Conservation (phyloP, 2,113 vertebrate species). For the Rhea pennata region DNA sequence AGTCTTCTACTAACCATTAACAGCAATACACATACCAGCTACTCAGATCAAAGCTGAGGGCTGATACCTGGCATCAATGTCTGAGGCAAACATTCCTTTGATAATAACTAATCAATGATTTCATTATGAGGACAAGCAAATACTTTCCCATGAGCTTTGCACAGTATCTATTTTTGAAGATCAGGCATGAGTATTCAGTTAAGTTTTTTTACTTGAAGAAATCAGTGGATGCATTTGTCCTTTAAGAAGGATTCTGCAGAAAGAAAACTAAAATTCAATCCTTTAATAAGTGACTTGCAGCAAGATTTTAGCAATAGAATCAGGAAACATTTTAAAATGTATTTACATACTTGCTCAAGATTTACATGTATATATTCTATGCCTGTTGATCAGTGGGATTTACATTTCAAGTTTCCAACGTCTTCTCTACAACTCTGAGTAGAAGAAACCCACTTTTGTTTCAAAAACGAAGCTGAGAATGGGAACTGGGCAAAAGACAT, state of each 20-base stretch:
- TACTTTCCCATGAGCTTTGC: not conserved
- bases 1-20: conserved; percentile 13
- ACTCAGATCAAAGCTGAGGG: not conserved
- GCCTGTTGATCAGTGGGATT: not conserved
- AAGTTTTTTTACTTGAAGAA: not conserved
- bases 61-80: not conserved
- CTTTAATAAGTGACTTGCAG: not conserved
- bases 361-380: accelerated
- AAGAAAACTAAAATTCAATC: not conserved
- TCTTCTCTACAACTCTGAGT: not conserved
- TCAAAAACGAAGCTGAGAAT: not conserved
- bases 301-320: not conserved
- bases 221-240: accelerated
- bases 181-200: not conserved
- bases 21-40: not conserved
- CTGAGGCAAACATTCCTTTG: not conserved
- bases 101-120: not conserved
- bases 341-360: not conserved
- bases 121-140: not conserved
- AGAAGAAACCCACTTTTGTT: not conserved
- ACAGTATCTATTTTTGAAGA: not conserved
- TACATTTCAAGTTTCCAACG: not conserved
- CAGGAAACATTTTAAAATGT: not conserved
- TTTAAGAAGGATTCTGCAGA: not conserved
- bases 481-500: not conserved